Evolutionary conservation across 2,113 vertebrate genomes (phyloP).

Genomic region (Brachypodius melanocephalos): DNA sequence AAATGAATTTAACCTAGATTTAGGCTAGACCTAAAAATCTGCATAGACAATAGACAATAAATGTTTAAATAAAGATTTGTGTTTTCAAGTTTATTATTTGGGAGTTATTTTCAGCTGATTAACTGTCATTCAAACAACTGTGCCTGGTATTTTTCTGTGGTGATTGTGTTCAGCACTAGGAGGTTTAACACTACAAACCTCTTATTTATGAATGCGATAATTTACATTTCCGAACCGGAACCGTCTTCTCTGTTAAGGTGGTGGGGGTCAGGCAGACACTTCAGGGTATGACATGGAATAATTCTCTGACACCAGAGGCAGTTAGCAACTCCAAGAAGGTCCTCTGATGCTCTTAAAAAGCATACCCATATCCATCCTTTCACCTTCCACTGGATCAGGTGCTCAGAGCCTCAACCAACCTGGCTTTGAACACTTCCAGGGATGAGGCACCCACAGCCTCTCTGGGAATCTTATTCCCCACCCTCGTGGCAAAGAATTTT

Average conservation of each 20-base stretch:
- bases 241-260: not conserved
- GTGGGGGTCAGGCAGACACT: not conserved
- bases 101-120: not conserved
- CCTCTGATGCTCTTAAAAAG: not conserved
- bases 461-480: not conserved
- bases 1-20: not conserved
- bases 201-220: not conserved
- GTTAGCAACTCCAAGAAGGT: not conserved
- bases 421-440: not conserved
- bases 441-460: not conserved
- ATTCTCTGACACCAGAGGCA: not conserved
- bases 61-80: not conserved
- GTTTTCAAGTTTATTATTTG: not conserved
- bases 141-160: not conserved
- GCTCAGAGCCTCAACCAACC: not conserved
- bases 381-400: not conserved
- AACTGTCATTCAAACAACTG: not conserved
- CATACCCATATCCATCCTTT: not conserved
- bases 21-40: not conserved
- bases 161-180: not conserved
- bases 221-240: not conserved
- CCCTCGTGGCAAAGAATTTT: not conserved
- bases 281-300: not conserved
- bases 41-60: not conserved
- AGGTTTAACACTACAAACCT: not conserved